A percentile compares a stretch with the other conserved stretches of the same genome.
Conservation (phyloP, 2,113 vertebrate genomes). For the Epinephelus lanceolatus region DNA sequence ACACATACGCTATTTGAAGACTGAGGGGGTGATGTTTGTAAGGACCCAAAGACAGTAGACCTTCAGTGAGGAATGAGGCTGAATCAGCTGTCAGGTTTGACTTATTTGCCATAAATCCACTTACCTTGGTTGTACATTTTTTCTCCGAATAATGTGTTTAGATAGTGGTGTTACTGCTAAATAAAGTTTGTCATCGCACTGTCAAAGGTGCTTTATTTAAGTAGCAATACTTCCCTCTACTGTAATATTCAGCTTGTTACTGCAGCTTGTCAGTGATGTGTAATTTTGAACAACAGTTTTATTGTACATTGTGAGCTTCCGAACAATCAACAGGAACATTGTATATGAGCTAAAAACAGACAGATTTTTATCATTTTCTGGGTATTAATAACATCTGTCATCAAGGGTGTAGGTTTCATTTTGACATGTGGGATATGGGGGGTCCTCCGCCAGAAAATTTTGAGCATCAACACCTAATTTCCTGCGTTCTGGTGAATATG, state of each 20-base stretch:
- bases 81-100: constrained; percentile 45
- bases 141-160: neutral
- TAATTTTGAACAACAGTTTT: neutral
- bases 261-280: neutral
- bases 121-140: neutral
- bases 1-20: constrained; percentile 56
- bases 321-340: neutral
- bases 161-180: neutral
- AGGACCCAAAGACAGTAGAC: constrained; percentile 54
- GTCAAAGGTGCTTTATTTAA: neutral
- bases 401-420: too few species aligned
- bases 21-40: constrained; percentile 58
- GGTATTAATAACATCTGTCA: neutral
- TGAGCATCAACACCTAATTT: too few species aligned
- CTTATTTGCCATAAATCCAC: constrained; percentile 1
- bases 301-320: neutral
- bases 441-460: too few species aligned
- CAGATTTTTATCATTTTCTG: neutral
- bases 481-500: too few species aligned
- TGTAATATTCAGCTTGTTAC: neutral
- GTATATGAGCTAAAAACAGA: neutral
- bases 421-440: too few species aligned
- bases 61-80: constrained; percentile 36
- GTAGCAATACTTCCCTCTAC: neutral
- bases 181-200: neutral